A percentile compares a stretch with the other conserved stretches of the same genome.
These are phyloP conservation scores for Hyphantria cunea DNA, from an alignment of 1,140 invertebrate species.

Conservation along the genomic window DNA sequence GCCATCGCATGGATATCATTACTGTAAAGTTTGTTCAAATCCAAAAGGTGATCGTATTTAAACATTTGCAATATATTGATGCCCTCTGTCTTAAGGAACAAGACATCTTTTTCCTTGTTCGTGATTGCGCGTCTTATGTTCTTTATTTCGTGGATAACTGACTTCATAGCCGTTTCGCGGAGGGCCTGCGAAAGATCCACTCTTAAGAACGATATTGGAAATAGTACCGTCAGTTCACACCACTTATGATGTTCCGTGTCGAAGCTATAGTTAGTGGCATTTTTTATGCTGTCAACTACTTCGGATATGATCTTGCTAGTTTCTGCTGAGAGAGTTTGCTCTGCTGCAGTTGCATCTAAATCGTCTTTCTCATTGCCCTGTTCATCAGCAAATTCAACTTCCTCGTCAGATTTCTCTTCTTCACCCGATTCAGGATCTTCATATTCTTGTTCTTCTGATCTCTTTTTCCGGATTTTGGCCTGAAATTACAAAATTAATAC, in stretches of 20 bases:
- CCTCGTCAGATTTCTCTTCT: slow-evolving; percentile 79
- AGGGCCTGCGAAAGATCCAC: slow-evolving; percentile 92
- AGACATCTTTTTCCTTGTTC: slow-evolving; percentile 83
- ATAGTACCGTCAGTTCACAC: slow-evolving; percentile 82
- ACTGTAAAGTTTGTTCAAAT: slow-evolving; percentile 93
- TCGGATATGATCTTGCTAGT: slow-evolving; percentile 56
- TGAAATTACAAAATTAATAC: slow-evolving; percentile 39
- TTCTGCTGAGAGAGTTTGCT: slow-evolving; percentile 48
- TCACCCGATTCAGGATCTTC: slow-evolving; percentile 81
- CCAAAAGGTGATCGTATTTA: slow-evolving; percentile 90
- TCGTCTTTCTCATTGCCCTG: slow-evolving; percentile 57
- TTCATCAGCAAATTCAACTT: slow-evolving; percentile 54
- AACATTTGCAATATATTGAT: slow-evolving; percentile 96
- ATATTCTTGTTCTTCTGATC: slow-evolving; percentile 80
- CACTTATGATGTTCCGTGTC: slow-evolving; percentile 85
- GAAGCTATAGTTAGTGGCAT: slow-evolving; percentile 87
- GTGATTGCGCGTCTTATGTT: slow-evolving; percentile 93
- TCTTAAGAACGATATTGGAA: slow-evolving; percentile 85
- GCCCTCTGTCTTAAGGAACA: slow-evolving; percentile 95
- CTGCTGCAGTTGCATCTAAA: slow-evolving; percentile 63
- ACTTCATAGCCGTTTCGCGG: slow-evolving; percentile 86
- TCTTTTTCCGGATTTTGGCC: slow-evolving; percentile 76
- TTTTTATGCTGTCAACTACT: slow-evolving; percentile 67
- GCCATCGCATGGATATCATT: slow-evolving; percentile 98
- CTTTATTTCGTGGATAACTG: slow-evolving; percentile 90